A percentile compares a stretch with the other conserved stretches of the same genome.
phyloP scores from a whole-genome alignment of 2,113 vertebrate genomes.

The Leiothrix lutea region DNA sequence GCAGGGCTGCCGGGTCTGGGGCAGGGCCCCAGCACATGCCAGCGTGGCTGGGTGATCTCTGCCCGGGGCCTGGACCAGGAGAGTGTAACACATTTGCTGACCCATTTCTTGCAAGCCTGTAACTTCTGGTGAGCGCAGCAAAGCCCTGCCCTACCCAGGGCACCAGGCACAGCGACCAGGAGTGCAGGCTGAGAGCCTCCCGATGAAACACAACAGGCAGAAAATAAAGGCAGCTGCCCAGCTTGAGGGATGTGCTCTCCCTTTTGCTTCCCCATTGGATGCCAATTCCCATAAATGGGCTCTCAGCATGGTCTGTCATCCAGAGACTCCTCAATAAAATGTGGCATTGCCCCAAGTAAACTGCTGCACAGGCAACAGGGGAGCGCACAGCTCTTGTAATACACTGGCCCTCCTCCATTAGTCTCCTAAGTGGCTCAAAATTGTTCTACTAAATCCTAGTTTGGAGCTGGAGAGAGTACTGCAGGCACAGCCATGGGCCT shows the following conservation, averaged over 20 bases:
- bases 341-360: background rate
- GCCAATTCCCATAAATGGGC: background rate
- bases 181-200: background rate
- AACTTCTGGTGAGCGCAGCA: fast-evolving
- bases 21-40: background rate
- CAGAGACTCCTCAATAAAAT: background rate
- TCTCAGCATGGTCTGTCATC: background rate
- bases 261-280: background rate
- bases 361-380: fast-evolving
- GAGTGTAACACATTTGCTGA: background rate
- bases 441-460: background rate
- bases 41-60: fast-evolving
- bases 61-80: fast-evolving
- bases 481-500: fast-evolving
- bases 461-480: background rate
- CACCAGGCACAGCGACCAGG: fast-evolving
- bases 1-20: background rate
- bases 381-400: background rate
- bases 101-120: background rate
- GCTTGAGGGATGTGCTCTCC: background rate
- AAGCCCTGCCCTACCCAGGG: background rate
- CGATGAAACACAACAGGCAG: fast-evolving
- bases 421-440: background rate
- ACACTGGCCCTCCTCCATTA: background rate
- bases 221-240: background rate